Evolutionary conservation across 2,797 vertebrate genomes (phyloP), one percentile per base, ranked within the genome.

Genomic region (Tokudaia muenninki): DNA sequence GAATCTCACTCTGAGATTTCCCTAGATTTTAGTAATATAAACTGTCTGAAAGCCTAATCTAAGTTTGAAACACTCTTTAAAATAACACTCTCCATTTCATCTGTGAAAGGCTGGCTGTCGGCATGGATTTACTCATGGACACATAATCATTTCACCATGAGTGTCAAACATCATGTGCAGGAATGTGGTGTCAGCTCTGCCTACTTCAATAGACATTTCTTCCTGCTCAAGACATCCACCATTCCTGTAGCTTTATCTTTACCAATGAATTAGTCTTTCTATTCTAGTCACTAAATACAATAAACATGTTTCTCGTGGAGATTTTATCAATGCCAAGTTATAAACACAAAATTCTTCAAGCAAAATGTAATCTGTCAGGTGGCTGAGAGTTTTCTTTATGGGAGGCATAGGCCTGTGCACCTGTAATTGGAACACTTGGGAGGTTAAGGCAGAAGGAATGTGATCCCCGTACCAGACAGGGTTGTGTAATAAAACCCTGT

Each of bases 31-130:
- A 81, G 88, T 92, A 31, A 57, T 80, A 87, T 59, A 91, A 94
- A 84, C 87, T 94, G 95, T 95, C 98, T 98, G 97, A 97, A 97
- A 97, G 87, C 82, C 96, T 96, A 94, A 97, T 97, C 87, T 97
- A 96, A 97, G 82, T 96, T 96, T 80, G 26, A 97, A 55, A 65
- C 31, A 83, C 29, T 83, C 21, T 93, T 90, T 92, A 55, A 95
- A 94, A 94, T 91, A 94, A 75, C 55, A 94, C 59, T 3, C 65
- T 97, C n/a, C 41, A 81, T 86, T 97, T 83, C 37, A 47, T 97
- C 88, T 57, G 94, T 57, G 31, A 97, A 31, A 82, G 91, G 16
- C 67, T 98, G 92, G 19, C 92, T 91, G 90, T 67, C 0, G 0
- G 90, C 93, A 37, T 91, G 97, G 97, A 86, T 96, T 95, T 81